phyloP scores from a whole-genome alignment of 2,797 vertebrate genomes.

The Netta rufina region DNA sequence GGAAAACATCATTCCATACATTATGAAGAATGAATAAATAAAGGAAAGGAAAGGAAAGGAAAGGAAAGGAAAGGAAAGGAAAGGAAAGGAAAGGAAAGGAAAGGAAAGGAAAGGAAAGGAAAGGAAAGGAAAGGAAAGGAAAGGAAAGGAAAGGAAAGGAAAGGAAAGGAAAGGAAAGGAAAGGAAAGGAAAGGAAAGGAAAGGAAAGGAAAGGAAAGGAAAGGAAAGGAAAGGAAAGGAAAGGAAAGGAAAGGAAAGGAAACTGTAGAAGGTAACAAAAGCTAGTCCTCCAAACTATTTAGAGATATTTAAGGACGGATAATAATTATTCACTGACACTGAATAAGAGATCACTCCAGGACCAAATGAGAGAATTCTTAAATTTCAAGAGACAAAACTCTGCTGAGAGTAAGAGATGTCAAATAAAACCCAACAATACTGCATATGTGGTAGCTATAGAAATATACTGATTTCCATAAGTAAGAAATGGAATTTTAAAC shows the following conservation, averaged over 20 bases:
- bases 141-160: neutral
- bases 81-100: neutral
- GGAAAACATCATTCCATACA: neutral
- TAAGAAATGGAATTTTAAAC: constrained; percentile 43
- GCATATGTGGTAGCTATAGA: neutral
- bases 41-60: neutral
- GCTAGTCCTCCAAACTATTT: neutral
- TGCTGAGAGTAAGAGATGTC: neutral
- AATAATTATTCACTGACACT: neutral
- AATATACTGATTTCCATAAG: neutral
- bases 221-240: neutral
- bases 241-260: neutral
- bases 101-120: neutral
- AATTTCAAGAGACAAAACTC: neutral
- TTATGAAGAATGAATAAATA: neutral
- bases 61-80: neutral
- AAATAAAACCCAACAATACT: neutral
- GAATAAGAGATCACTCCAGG: neutral
- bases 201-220: neutral
- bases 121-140: neutral
- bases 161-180: neutral
- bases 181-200: neutral
- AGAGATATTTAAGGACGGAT: neutral
- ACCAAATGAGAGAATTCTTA: neutral
- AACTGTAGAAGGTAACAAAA: neutral